A percentile compares a stretch with the other conserved stretches of the same genome.
These are phyloP conservation scores for Pogonus chalceus DNA, from an alignment of 1,140 invertebrate genomes.

Conservation along the genomic window DNA sequence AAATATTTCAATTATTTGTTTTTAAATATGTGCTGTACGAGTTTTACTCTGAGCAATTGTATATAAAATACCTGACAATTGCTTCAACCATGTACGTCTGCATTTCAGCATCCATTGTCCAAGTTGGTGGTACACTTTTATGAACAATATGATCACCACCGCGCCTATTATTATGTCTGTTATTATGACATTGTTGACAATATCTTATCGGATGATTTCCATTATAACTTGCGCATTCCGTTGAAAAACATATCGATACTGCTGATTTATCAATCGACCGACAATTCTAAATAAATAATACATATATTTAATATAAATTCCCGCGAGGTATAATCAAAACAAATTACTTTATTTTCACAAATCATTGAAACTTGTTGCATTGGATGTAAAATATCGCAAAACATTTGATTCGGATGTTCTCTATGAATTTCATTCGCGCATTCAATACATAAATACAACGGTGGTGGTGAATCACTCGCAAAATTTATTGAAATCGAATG, in stretches of 20 bases:
- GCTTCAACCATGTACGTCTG: constrained; percentile 92
- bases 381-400: constrained; percentile 85
- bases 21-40: too few relatives aligned
- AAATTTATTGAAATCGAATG: constrained; percentile 75
- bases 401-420: constrained; percentile 73
- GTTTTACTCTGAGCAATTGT: too few relatives aligned
- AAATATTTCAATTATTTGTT: background rate
- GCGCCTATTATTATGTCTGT: constrained; percentile 73
- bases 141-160: constrained; percentile 87
- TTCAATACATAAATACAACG: constrained; percentile 91
- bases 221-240: constrained; percentile 93
- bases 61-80: constrained; percentile 71
- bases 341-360: constrained; percentile 89
- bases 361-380: constrained; percentile 89
- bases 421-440: constrained; percentile 87
- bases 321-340: background rate
- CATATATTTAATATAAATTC: background rate
- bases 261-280: constrained; percentile 86
- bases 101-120: constrained; percentile 80
- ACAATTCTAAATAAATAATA: constrained; percentile 63
- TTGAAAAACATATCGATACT: constrained; percentile 91
- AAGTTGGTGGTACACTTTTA: constrained; percentile 70
- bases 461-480: constrained; percentile 79
- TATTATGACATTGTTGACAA: constrained; percentile 83
- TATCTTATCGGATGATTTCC: constrained; percentile 91